A percentile compares a stretch with the other conserved stretches of the same genome.
Conservation (phyloP, 2,113 vertebrate species). For the Scartelaos histophorus region DNA sequence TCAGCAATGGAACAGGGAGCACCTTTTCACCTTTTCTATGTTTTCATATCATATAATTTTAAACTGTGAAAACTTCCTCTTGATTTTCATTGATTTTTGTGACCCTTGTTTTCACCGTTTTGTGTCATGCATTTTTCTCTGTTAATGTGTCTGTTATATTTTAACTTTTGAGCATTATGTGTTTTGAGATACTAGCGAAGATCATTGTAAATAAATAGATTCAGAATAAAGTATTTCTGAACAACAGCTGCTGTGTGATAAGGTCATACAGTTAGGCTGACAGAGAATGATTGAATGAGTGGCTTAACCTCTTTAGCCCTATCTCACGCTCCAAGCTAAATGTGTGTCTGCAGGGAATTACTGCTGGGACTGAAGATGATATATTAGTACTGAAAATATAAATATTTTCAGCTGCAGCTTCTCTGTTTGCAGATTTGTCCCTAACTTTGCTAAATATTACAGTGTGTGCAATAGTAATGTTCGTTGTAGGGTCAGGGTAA, state of each 20-base stretch:
- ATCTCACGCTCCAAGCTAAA: conserved; percentile 50
- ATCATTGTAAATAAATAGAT: conserved; percentile 41
- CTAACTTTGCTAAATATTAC: no score
- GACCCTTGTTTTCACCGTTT: not conserved
- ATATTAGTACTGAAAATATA: not conserved
- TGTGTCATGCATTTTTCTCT: not conserved
- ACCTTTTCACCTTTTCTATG: not conserved
- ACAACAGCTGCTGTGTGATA: conserved; percentile 25
- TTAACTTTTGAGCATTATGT: conserved; percentile 22
- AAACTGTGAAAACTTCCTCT: not conserved
- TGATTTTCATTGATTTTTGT: not conserved
- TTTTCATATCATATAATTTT: not conserved
- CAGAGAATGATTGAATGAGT: conserved; percentile 17
- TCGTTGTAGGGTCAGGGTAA: no score
- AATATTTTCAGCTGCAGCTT: not conserved
- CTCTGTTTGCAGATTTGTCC: not conserved
- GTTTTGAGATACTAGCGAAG: conserved; percentile 27
- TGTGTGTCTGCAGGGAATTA: conserved; percentile 68
- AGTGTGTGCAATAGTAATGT: no score
- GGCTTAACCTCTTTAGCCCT: conserved; percentile 66
- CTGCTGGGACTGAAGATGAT: not conserved
- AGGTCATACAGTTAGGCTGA: not conserved
- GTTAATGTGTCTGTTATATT: conserved; percentile 13
- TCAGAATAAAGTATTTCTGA: conserved; percentile 47
- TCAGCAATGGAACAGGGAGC: not conserved